phyloP scores from a whole-genome alignment of 2,113 vertebrate species.

The Tamias sibiricus region DNA sequence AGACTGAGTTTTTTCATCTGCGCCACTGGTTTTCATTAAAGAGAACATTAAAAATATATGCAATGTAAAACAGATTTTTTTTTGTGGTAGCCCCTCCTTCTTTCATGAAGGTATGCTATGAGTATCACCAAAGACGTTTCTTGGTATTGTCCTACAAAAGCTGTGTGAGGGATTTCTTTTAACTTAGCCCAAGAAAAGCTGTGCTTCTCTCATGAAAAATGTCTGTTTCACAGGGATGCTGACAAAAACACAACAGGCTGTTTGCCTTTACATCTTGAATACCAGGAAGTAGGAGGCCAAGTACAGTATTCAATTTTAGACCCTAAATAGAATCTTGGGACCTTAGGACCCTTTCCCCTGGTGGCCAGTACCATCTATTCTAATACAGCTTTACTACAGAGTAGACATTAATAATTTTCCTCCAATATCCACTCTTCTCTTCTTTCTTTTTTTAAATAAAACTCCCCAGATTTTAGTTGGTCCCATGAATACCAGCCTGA shows the following conservation, averaged over 20 bases:
- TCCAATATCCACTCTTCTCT: neutral
- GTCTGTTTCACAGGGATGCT: neutral
- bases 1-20: neutral
- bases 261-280: neutral
- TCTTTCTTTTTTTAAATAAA: neutral
- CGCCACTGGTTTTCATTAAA: neutral
- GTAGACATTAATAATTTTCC: neutral
- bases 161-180: neutral
- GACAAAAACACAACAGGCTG: neutral
- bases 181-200: conserved; percentile 23
- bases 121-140: neutral
- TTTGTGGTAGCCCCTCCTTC: neutral
- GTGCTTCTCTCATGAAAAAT: neutral
- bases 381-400: neutral
- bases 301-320: neutral
- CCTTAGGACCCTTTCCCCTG: neutral
- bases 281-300: neutral
- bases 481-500: neutral
- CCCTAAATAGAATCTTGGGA: neutral
- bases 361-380: neutral
- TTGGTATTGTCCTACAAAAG: neutral
- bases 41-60: neutral
- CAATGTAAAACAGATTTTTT: neutral
- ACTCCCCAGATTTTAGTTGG: neutral
- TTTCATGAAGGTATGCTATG: neutral